Percentiles rank a stretch among this genome's conserved stretches.
These are phyloP conservation scores for Orthonychiurus folsomi DNA, from an alignment of 2,888 invertebrate species.

Conservation along the genomic window DNA sequence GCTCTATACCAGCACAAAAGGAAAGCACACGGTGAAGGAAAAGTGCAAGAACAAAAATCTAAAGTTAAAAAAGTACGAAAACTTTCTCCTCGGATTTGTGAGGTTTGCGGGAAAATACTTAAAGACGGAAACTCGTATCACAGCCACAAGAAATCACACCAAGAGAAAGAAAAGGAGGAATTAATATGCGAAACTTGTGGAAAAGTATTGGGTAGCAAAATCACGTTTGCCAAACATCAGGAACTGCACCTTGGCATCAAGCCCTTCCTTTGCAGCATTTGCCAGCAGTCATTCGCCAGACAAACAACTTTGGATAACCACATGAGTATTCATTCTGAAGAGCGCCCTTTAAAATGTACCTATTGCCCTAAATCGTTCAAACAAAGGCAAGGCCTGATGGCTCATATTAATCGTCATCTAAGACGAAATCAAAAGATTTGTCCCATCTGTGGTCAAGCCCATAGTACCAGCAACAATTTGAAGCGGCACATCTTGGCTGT, in stretches of 20 bases:
- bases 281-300: background rate
- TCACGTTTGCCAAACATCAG: background rate
- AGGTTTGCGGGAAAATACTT: background rate
- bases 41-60: background rate
- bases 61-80: background rate
- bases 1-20: too few species aligned
- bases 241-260: background rate
- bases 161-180: too few species aligned
- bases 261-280: background rate
- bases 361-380: background rate
- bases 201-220: background rate
- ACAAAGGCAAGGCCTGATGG: background rate
- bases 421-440: background rate
- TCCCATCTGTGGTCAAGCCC: background rate
- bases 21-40: background rate
- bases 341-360: background rate
- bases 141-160: too few species aligned
- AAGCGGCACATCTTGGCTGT: background rate
- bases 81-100: background rate
- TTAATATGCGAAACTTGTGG: too few species aligned
- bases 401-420: background rate
- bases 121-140: background rate
- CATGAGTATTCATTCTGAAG: background rate
- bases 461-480: background rate
- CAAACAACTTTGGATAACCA: background rate